phyloP scores from a whole-genome alignment of 2,797 vertebrate genomes.

The Pseudopleuronectes americanus region DNA sequence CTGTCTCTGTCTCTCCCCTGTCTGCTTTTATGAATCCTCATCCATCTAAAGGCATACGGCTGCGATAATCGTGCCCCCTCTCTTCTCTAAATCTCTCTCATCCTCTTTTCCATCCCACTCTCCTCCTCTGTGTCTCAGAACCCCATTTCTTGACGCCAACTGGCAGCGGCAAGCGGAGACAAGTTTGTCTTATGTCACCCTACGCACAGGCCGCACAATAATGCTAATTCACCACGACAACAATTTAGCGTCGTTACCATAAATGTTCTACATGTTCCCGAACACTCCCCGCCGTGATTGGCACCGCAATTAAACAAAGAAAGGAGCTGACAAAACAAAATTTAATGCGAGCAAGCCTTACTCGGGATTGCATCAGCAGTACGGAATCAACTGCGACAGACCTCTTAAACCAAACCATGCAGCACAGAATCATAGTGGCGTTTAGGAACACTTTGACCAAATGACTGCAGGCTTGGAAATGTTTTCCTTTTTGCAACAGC shows the following conservation, averaged over 20 bases:
- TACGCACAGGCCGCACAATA: conserved; percentile 64
- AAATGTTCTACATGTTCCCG: conserved; percentile 68
- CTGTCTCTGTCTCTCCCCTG: conserved; percentile 36
- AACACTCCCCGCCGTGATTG: conserved; percentile 51
- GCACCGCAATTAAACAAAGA: conserved; percentile 56
- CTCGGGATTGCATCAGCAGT: conserved; percentile 68
- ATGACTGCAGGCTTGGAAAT: conserved; percentile 27
- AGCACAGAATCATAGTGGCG: conserved; percentile 24
- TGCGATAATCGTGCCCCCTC: conserved; percentile 65
- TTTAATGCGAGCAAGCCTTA: conserved; percentile 54
- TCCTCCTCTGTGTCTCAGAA: conserved; percentile 71
- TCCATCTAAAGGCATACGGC: conserved; percentile 71
- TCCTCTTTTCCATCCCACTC: conserved; percentile 76
- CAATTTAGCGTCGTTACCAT: conserved; percentile 68
- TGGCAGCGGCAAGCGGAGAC: conserved; percentile 68
- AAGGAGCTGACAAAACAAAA: conserved; percentile 61
- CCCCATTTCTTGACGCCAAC: conserved; percentile 72
- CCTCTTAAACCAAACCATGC: conserved; percentile 36
- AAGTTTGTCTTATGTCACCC: conserved; percentile 75
- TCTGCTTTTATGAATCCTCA: conserved; percentile 65
- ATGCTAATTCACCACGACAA: conserved; percentile 73
- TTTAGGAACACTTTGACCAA: conserved; percentile 50
- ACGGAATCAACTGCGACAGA: conserved; percentile 44
- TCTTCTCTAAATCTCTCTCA: conserved; percentile 72
- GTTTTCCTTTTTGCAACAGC: conserved; percentile 27